Conservation (phyloP, 2,797 vertebrate genomes). For the Enteromius paludinosus region DNA sequence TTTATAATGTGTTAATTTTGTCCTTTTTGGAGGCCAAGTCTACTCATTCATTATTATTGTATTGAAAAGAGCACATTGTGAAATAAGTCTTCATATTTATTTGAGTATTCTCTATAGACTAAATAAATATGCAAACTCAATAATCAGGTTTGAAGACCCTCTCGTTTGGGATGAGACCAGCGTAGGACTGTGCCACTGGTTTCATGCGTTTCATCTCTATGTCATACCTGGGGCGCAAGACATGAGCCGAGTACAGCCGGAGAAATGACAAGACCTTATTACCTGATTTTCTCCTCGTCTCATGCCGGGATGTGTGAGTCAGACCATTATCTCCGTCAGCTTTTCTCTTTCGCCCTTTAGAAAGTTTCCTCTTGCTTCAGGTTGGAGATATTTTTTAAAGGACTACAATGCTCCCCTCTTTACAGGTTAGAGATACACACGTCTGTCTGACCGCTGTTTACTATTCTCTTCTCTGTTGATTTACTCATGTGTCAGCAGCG, state of each 20-base stretch:
- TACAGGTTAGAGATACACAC: background rate
- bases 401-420: background rate
- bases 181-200: conserved; percentile 11
- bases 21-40: background rate
- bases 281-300: background rate
- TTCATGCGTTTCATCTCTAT: conserved; percentile 21
- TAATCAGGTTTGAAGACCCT: background rate
- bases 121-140: background rate
- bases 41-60: background rate
- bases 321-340: conserved; percentile 23
- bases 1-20: background rate
- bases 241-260: conserved; percentile 12
- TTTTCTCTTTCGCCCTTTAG: conserved; percentile 5
- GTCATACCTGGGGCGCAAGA: conserved; percentile 34
- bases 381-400: background rate
- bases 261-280: conserved; percentile 27
- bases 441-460: background rate
- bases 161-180: background rate
- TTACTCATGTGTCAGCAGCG: conserved; percentile 13
- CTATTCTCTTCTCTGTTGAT: conserved; percentile 15
- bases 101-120: background rate
- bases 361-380: no score
- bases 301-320: conserved; percentile 13
- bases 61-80: background rate
- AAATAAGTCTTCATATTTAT: background rate